Evolutionary conservation across 2,113 vertebrate species (phyloP), one percentile per base, ranked within the genome.

Genomic region (Gadus macrocephalus): DNA sequence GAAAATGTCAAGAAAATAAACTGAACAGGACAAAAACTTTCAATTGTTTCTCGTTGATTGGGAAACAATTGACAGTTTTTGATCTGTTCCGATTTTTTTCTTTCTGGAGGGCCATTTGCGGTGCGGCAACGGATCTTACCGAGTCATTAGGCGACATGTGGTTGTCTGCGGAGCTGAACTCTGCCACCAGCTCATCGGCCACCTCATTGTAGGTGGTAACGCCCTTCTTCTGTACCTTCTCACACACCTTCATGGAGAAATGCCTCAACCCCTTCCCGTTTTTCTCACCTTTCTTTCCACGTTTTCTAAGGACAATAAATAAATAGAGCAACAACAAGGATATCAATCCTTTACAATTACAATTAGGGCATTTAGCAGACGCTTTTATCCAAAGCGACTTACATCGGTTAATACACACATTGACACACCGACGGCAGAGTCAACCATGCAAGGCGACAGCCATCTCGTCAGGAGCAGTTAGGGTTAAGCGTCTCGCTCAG

Each of bases 191-290:
- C 79, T 99, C 97, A 49, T 99, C 97, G 12, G 97, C 97, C 82
- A 99, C 97, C 80, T 99, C 97, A 71, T 99, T 99, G 83, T 99
- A 99, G 58, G 97, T 97, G 42, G 97, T 99, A 66, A 96, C 94
- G 73, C 97, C 97, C 86, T 99, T 99, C 81, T 94, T 93, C 90
- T 98, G 96, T 80, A 99, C 97, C 87, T 99, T 99, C 89, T 99
- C 97, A 61, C 97, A 99, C 78, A 99, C 97, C 88, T 98, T 98
- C 97, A 99, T 98, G 77, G 97, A 99, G 88, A 99, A 99, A 88
- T 99, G 97, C 73, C 97, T 91, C 78, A 99, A 90, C 71, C 97
- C 97, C 82, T 98, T 99, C 53, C 97, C 97, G 85, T 98, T 96
- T 90, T 99, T 99, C 86, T 99, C 97, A n/a, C 97, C 97, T 81